A percentile compares a stretch with the other conserved stretches of the same genome.
Conservation (phyloP, 2,113 vertebrate species). For the Pelvicachromis taeniatus region DNA sequence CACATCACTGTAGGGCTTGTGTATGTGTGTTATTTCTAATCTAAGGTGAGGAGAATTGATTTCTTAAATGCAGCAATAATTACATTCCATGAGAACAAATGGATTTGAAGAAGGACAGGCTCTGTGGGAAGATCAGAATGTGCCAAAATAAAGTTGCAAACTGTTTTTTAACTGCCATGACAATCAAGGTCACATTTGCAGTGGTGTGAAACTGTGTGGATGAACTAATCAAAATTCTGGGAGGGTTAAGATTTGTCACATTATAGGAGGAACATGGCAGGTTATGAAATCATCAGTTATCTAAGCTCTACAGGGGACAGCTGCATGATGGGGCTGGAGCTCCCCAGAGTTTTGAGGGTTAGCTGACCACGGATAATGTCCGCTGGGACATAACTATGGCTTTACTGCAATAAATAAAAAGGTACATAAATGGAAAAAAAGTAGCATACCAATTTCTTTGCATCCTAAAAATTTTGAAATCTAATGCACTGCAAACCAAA, state of each 20-base stretch:
- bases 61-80: constrained; percentile 54
- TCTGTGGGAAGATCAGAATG: neutral
- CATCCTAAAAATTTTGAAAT: neutral
- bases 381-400: neutral
- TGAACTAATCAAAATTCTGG: constrained; percentile 35
- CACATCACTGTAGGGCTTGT: neutral
- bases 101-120: constrained; percentile 13
- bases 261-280: constrained; percentile 10
- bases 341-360: neutral
- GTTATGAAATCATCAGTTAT: constrained; percentile 40
- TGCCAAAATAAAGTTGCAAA: constrained; percentile 9
- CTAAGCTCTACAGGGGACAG: constrained; percentile 31
- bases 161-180: neutral
- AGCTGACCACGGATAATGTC: constrained; percentile 19
- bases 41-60: constrained; percentile 52
- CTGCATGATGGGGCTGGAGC: neutral
- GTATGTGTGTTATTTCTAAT: neutral
- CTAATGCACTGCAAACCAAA: neutral
- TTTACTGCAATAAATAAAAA: neutral
- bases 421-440: neutral
- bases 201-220: constrained; percentile 16
- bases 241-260: constrained; percentile 39
- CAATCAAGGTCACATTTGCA: constrained; percentile 43
- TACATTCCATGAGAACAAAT: constrained; percentile 51
- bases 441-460: neutral